A percentile compares a stretch with the other conserved stretches of the same genome.
These are phyloP conservation scores for Peromyscus nudipes DNA, from an alignment of 2,797 vertebrate genomes.

Conservation along the genomic window DNA sequence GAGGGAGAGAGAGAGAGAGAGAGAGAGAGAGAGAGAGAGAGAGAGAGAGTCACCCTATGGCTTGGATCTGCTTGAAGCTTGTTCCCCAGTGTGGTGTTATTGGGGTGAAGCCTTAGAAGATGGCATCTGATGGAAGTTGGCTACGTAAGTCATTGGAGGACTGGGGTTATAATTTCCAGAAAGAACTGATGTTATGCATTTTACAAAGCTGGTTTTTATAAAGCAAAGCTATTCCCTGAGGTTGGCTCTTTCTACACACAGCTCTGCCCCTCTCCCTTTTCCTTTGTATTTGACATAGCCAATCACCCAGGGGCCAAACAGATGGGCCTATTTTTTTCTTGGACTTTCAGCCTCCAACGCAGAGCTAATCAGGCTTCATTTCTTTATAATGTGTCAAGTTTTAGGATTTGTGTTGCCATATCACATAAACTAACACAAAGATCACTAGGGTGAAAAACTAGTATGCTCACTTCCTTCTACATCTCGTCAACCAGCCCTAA, in stretches of 20 bases:
- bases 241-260: neutral
- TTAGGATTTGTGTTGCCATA: neutral
- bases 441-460: neutral
- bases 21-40: neutral
- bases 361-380: neutral
- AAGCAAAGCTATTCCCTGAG: neutral
- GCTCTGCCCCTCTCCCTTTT: neutral
- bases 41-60: neutral
- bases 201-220: neutral
- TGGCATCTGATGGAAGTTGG: neutral
- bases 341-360: neutral
- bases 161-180: neutral
- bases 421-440: neutral
- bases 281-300: neutral
- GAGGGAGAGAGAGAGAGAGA: neutral
- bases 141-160: neutral
- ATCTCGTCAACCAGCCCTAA: neutral
- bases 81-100: neutral
- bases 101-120: neutral
- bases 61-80: neutral
- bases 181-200: neutral
- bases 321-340: neutral
- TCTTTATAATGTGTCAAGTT: neutral
- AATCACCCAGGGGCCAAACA: neutral
- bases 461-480: neutral